Evolutionary conservation across 1,140 invertebrate genomes (phyloP).

Genomic region (Tetragonula clypearis): DNA sequence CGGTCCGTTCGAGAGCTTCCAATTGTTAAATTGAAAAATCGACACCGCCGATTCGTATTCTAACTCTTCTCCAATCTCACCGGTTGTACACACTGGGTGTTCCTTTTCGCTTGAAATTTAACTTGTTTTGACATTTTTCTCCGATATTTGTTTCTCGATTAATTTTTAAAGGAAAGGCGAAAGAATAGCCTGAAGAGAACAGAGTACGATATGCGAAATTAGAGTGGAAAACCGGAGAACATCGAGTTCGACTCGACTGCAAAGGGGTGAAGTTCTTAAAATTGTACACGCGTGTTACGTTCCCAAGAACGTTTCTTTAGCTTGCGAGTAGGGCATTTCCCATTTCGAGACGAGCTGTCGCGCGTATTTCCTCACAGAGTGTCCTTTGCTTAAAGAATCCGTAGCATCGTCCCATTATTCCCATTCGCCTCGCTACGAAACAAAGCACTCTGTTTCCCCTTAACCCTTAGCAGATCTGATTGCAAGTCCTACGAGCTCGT

Average conservation of each 20-base stretch:
- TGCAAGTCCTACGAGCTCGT: constrained; percentile 55
- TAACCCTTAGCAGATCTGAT: constrained; percentile 58
- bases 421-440: constrained; percentile 45
- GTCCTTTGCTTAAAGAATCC: constrained; percentile 42
- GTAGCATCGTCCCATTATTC: constrained; percentile 54
- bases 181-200: no score
- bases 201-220: no score
- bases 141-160: no score
- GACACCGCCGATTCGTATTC: not conserved
- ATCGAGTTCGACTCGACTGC: no score
- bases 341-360: constrained; percentile 30
- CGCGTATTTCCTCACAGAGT: constrained; percentile 37
- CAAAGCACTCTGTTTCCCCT: constrained; percentile 57
- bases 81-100: not conserved
- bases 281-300: not conserved
- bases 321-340: constrained; percentile 1
- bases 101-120: not conserved
- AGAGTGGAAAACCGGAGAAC: no score
- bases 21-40: constrained; percentile 42
- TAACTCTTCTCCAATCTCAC: not conserved
- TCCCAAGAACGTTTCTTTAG: no score
- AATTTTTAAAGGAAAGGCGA: no score
- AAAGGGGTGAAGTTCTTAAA: no score
- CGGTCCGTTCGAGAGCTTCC: constrained; percentile 27
- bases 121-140: no score